Base-by-base conservation (phyloP, 2,797 vertebrate species). In the Falco peregrinus region DNA sequence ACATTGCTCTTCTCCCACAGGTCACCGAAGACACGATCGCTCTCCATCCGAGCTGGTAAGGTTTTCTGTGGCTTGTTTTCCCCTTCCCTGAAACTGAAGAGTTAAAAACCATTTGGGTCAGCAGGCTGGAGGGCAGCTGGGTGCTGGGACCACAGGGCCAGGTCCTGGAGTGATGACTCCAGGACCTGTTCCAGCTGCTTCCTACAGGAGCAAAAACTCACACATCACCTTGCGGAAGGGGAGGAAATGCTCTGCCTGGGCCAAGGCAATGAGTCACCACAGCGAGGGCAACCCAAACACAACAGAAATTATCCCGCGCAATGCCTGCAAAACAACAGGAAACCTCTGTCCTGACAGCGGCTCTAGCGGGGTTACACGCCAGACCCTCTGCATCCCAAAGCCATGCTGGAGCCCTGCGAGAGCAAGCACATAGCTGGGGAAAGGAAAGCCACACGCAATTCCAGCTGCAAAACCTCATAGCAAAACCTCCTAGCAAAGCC, bases 21-120 rank as follows among this genome's bases (percentile, higher is more conserved):
- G 92, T 99, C 98, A 61, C 93, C 97, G 74, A 95, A 95, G 88
- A 97, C 97, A 41, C 97, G 97, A 92, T 99, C 97, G 0, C 98
- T 98, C 96, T 99, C 98, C 80, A 98, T 96, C 7, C 25, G 96
- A 47, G 98, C 98, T 16, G 98, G 97, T 57, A 97, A 80, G 7
- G 97, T 87, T 74, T 97, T 98, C 92, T 98, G 98, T 2, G 96
- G 97, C 96, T 97, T 99, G 96, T 97, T 88, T 10, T 98, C 97
- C 63, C 96, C 96, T 92, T 99, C 99, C 97, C 99, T 99, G 95
- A 94, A 98, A 98, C 97, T 95, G 85, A 80, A 81, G 50, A 48
- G 31, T 97, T 92, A 82, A 84, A 92, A 89, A 59, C n/a, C 81
- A 29, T 31, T 48, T 16, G 77, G 59, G 47, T 78, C 15, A 78